Percentiles rank a stretch among this genome's conserved stretches.
Conservation (phyloP, 1,140 invertebrate species). For the Babylonia areolata region DNA sequence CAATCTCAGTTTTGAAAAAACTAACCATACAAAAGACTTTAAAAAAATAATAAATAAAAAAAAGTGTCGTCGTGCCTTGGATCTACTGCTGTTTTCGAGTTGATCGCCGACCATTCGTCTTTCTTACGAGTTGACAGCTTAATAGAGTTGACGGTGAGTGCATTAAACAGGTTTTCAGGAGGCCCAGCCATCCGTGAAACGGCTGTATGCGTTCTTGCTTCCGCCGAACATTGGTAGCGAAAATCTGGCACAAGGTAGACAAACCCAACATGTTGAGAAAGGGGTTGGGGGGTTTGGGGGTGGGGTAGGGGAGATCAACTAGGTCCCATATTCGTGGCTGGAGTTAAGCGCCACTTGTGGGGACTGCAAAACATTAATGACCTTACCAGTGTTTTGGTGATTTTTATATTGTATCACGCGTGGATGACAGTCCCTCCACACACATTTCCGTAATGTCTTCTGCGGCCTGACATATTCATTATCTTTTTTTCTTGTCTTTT, state of each 20-base stretch:
- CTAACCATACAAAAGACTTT: neutral
- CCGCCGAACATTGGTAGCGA: neutral
- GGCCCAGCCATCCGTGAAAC: neutral
- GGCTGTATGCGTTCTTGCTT: neutral
- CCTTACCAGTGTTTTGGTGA: no score
- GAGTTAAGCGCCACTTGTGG: no score
- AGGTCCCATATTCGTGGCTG: no score
- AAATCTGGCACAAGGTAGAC: neutral
- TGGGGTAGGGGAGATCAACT: no score
- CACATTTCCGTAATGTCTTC: no score
- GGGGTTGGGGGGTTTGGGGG: no score
- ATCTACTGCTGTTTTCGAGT: neutral
- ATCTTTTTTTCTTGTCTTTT: no score
- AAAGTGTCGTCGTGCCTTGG: neutral
- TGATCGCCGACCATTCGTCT: neutral
- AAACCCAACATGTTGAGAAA: no score
- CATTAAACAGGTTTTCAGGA: neutral
- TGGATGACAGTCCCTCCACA: no score
- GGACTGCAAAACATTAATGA: no score
- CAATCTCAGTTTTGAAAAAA: neutral
- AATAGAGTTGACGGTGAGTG: conserved; percentile 11
- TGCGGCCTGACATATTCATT: no score
- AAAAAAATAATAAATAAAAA: neutral
- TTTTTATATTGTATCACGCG: no score
- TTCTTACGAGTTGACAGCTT: neutral